Percentiles rank a stretch among this genome's conserved stretches.
phyloP scores from a whole-genome alignment of 2,113 vertebrate genomes.

The Lamprotornis superbus region DNA sequence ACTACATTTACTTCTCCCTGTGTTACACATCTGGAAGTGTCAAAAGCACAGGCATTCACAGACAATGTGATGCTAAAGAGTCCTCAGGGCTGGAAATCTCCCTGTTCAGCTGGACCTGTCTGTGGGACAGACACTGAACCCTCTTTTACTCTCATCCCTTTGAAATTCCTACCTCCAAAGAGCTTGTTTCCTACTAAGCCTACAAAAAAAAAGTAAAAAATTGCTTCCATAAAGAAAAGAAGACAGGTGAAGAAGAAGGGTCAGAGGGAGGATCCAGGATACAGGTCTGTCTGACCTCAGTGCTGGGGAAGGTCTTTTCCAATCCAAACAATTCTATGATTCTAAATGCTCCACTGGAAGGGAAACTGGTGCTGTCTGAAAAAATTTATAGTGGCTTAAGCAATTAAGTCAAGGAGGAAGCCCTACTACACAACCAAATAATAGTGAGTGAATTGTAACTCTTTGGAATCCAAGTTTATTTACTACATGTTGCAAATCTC shows the following conservation, averaged over 20 bases:
- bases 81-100: neutral
- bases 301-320: neutral
- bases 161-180: neutral
- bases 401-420: neutral
- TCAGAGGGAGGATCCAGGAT: neutral
- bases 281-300: neutral
- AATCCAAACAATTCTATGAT: too few relatives aligned
- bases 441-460: accelerated
- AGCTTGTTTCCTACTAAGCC: neutral
- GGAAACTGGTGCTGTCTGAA: neutral
- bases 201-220: neutral
- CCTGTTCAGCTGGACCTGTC: neutral
- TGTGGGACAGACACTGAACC: neutral
- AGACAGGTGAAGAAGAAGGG: neutral
- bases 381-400: neutral
- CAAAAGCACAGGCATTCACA: neutral
- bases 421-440: neutral
- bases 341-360: neutral
- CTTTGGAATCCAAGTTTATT: neutral
- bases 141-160: neutral
- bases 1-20: neutral
- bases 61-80: neutral
- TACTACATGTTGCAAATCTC: neutral
- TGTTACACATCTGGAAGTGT: neutral
- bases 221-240: neutral